phyloP scores from a whole-genome alignment of 2,797 vertebrate species.

The Emydoidea blandingii region DNA sequence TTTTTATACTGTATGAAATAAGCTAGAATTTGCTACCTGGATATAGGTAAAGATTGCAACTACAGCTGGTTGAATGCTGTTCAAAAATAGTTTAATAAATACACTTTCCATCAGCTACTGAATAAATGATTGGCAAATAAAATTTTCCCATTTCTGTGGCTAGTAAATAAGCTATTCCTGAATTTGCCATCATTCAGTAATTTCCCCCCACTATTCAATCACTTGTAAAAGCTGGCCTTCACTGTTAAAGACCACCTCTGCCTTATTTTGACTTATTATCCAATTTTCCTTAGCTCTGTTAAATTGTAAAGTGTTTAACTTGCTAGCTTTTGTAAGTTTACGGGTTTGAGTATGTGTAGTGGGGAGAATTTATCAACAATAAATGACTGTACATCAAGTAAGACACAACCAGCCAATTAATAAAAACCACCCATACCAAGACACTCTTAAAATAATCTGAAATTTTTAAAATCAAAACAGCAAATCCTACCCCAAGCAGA shows the following conservation, averaged over 20 bases:
- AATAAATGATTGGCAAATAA: background rate
- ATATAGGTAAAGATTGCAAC: background rate
- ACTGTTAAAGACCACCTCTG: background rate
- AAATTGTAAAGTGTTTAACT: background rate
- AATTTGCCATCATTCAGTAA: background rate
- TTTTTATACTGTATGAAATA: background rate
- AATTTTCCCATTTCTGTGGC: conserved; percentile 9
- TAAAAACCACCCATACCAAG: background rate
- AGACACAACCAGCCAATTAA: background rate
- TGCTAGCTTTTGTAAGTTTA: background rate
- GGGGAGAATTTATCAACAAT: background rate
- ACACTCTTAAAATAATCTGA: background rate
- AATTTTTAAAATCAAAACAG: background rate
- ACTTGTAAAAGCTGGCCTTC: background rate
- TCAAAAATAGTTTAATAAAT: background rate
- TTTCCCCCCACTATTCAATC: conserved; percentile 11
- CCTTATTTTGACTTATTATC: background rate
- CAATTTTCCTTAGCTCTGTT: background rate
- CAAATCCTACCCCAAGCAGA: background rate
- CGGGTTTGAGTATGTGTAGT: background rate
- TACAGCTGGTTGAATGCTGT: background rate
- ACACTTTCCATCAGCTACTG: background rate
- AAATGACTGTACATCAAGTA: background rate
- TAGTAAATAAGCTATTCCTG: conserved; percentile 2
- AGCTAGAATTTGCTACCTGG: background rate